Conservation (phyloP, 2,888 invertebrate genomes). For the Xestobium rufovillosum region DNA sequence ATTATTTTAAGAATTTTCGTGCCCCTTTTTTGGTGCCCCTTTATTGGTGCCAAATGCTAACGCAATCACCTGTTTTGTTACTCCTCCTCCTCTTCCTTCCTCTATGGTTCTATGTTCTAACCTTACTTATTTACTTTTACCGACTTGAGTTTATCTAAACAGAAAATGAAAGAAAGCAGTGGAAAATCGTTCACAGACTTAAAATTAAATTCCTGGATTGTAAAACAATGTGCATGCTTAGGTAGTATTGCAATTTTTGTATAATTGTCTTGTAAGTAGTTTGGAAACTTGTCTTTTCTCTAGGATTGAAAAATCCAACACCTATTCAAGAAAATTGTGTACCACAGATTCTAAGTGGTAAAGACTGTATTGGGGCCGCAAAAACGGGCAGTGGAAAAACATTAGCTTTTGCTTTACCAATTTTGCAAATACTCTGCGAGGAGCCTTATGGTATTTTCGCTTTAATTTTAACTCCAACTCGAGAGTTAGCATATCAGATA, state of each 20-base stretch:
- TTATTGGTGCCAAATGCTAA: no score
- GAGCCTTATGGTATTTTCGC: conserved; percentile 97
- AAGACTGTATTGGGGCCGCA: conserved; percentile 91
- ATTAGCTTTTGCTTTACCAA: conserved; percentile 92
- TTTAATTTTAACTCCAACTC: conserved; percentile 88
- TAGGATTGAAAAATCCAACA: conserved; percentile 71
- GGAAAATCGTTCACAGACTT: conserved; percentile 51
- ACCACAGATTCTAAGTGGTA: conserved; percentile 65
- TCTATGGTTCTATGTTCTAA: no score
- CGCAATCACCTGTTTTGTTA: no score
- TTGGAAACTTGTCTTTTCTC: no score
- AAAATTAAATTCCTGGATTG: conserved; percentile 65
- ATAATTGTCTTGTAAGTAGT: no score
- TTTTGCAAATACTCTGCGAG: conserved; percentile 81
- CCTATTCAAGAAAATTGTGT: conserved; percentile 78
- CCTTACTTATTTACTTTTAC: no score
- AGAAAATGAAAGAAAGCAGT: no score
- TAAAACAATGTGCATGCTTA: conserved; percentile 60
- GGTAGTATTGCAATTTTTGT: no score
- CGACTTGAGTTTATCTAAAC: no score
- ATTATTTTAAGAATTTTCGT: no score
- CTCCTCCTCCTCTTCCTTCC: no score
- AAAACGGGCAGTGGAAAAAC: conserved; percentile 99
- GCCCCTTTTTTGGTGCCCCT: no score
- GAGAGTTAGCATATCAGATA: conserved; percentile 87